Base-by-base conservation (phyloP, 2,888 invertebrate genomes). In the Dioctria rufipes region DNA sequence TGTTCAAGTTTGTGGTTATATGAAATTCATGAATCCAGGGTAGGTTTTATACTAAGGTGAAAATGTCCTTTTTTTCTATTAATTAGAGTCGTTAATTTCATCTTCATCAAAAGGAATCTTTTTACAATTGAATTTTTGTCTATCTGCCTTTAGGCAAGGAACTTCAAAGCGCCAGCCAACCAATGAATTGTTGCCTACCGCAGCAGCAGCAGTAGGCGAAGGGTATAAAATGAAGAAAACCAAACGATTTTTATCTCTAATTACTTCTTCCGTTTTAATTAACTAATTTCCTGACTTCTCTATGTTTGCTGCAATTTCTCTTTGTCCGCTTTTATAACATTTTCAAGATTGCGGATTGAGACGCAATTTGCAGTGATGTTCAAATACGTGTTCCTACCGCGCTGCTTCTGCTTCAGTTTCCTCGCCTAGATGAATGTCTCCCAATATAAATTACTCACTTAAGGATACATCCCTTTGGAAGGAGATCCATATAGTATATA, bases 361-460 rank as follows among this genome's bases (percentile, higher is more conserved):
- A 78, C 80, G 75, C 82, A 82, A 82, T 82, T 82, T 82, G 80
- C 82, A 82, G 78, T 75, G 80, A 82, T 82, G 82, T 82, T 82
- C 78, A 80, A 80, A 82, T 61, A 54, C 78, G 66, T 78, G 78
- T 78, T 58, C 66, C 43, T 78, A 54, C 66, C 78, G 65, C 25
- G 25, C 66, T 66, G 9, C 66, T 71, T 61, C 79, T 75, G 65
- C 58, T 66, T 51, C 51, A 51, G 11, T 51, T 51, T 61, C 61
- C 58, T 66, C 69, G 67, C 58, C 58, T 61, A 80, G 79, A 82
- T 79, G 77, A 79, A 82, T 81, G 79, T 82, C 82, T 81, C 77
- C 82, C 78, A 77, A 81, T 82, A 82, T 82, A 82, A 82, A 82
- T 82, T 82, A 82, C 82, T 82, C 82, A 82, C 82, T 82, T 82